A percentile compares a stretch with the other conserved stretches of the same genome.
phyloP scores from a whole-genome alignment of 1,140 invertebrate genomes.

The Euglossa dilemma region DNA sequence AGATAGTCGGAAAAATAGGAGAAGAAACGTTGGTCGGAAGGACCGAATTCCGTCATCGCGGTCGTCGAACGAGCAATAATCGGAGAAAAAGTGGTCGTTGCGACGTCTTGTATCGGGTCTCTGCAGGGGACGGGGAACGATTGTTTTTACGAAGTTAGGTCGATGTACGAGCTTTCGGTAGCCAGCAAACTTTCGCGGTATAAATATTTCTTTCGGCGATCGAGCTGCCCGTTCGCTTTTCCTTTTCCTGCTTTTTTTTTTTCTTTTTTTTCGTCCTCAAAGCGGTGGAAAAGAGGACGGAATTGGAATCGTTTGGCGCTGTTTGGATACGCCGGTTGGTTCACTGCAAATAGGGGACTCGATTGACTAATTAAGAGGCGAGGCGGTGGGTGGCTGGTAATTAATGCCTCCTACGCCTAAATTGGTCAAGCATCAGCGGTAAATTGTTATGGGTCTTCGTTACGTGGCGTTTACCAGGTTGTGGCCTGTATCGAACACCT shows the following conservation, averaged over 20 bases:
- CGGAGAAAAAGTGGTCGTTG: neutral
- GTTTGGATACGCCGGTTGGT: neutral
- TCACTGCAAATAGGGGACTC: neutral
- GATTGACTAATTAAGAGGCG: slow-evolving; percentile 6
- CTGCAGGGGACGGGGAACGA: too few species aligned
- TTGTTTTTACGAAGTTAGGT: neutral
- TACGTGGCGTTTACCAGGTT: slow-evolving; percentile 29
- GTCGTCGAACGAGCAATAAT: neutral
- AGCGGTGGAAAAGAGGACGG: too few species aligned
- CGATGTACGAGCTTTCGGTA: neutral
- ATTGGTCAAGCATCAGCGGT: slow-evolving; percentile 7
- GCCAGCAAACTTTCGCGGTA: neutral
- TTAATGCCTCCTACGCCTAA: slow-evolving; percentile 8
- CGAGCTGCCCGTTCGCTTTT: too few species aligned
- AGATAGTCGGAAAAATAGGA: neutral
- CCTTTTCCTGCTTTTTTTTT: too few species aligned
- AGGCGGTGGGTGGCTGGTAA: neutral
- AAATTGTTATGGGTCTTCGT: slow-evolving; percentile 49
- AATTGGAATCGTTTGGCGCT: neutral
- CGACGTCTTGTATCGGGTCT: neutral
- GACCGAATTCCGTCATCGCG: neutral
- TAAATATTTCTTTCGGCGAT: neutral
- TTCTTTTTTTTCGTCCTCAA: too few species aligned
- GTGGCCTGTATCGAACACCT: slow-evolving; percentile 31
- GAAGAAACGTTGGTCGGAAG: neutral